Base-by-base conservation (phyloP, 1,140 invertebrate species). In the Parasteatoda tepidariorum region DNA sequence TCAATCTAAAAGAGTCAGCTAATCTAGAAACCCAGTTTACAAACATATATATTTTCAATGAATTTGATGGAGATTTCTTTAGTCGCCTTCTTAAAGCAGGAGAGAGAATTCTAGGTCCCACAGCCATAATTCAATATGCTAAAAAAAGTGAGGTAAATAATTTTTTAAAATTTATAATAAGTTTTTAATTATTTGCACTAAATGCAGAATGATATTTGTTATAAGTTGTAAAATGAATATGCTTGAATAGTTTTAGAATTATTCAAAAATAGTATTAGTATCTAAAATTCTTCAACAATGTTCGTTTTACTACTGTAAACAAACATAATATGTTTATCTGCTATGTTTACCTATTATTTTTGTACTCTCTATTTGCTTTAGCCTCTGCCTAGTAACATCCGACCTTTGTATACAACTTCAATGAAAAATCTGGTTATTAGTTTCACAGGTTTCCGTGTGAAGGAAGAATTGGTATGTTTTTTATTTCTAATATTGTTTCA, bases 381-480 rank as follows among this genome's bases (percentile, higher is more conserved):
- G 22, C 48, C 13, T 55, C 22, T 55, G 13, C 48, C 13, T 22
- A 22, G 13, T 13, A 55, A 55, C 13, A 55, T 55, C 13, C 91
- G 96, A 71, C 96, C 96, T 76, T 91, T 97, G 86, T 97, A 94
- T 89, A 95, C 94, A 88, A 92, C 94, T 86, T 92, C 95, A 33
- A 97, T 97, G 95, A 91, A 92, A 85, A 94, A 94, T 68, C 92
- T 94, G 26, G 92, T 96, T 87, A 92, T 97, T 85, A 96, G 95
- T 88, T 96, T 97, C 90, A 96, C 95, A 59, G 95, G 96, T 73
- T 96, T 97, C 88, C 91, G 94, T 85, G 93, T 94, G 87, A 95
- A 95, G 88, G 94, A 95, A 89, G 94, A 96, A 91, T 90, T 96
- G 91, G 95, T 95, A 89, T 86, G 64, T 84, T 57, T 74, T n/a